A percentile compares a stretch with the other conserved stretches of the same genome.
These are phyloP conservation scores for Morpho deidamia DNA, from an alignment of 2,888 invertebrate species.

Conservation along the genomic window DNA sequence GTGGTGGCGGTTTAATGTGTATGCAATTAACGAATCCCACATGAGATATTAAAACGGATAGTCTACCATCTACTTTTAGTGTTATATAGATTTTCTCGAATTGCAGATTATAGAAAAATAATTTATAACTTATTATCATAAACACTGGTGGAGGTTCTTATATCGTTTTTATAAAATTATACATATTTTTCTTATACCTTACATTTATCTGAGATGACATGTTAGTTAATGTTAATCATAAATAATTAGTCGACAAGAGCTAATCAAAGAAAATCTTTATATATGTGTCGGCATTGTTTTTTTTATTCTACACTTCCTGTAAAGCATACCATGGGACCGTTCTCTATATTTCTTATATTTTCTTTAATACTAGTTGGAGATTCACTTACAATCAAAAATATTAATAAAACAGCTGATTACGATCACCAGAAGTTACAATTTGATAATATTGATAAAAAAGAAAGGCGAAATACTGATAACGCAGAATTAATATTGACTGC, in stretches of 20 bases:
- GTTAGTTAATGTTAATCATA: constrained; percentile 12
- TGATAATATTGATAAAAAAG: not conserved
- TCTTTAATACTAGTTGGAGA: not conserved
- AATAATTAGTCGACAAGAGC: constrained; percentile 1
- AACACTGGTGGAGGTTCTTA: too few relatives aligned
- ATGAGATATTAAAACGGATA: too few relatives aligned
- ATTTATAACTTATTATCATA: too few relatives aligned
- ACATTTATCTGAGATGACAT: not conserved
- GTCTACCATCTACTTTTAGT: too few relatives aligned
- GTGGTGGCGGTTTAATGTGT: too few relatives aligned
- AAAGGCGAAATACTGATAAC: not conserved
- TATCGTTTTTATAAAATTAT: not conserved
- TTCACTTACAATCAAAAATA: not conserved
- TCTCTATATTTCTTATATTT: constrained; percentile 2
- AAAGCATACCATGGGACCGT: constrained; percentile 8
- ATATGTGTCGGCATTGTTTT: not conserved
- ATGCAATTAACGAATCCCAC: too few relatives aligned
- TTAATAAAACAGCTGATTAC: not conserved
- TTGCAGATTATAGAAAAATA: too few relatives aligned
- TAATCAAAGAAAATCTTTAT: constrained; percentile 13
- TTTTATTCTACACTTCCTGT: constrained; percentile 1
- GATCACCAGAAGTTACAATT: not conserved
- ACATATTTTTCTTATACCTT: not conserved
- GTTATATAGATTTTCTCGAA: too few relatives aligned
- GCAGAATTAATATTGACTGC: constrained; percentile 42